Percentiles rank a stretch among this genome's conserved stretches.
Conservation (phyloP, 2,797 vertebrate genomes). For the Lepilemur septentrionalis region DNA sequence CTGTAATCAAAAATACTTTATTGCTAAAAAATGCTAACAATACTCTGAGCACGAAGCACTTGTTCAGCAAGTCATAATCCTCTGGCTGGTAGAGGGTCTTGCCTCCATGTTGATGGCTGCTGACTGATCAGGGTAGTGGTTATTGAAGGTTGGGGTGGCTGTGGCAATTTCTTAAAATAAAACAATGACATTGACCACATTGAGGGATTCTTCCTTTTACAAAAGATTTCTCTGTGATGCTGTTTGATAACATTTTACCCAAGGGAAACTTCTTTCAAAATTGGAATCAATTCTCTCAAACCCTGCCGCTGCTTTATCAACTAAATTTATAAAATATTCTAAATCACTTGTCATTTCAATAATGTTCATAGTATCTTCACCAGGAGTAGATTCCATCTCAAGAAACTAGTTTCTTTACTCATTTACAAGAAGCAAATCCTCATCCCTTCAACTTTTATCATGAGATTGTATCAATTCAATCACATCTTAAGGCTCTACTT, state of each 20-base stretch:
- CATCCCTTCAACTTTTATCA: not conserved
- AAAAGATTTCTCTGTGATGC: not conserved
- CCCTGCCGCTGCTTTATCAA: not conserved
- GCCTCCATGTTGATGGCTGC: not conserved
- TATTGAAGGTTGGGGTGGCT: not conserved
- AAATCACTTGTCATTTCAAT: not conserved
- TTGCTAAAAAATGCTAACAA: not conserved
- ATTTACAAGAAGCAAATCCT: not conserved
- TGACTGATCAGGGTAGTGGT: not conserved
- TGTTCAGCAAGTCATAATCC: not conserved
- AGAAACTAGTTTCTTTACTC: not conserved
- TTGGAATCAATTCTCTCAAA: not conserved
- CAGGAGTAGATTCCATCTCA: not conserved
- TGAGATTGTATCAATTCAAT: not conserved
- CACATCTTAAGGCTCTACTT: not conserved
- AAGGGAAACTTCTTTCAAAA: not conserved
- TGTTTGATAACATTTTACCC: not conserved
- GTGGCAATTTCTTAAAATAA: not conserved
- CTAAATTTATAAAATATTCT: not conserved
- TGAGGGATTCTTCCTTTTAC: not conserved
- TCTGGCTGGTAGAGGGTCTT: not conserved
- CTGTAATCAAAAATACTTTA: not conserved
- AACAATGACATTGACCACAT: not conserved
- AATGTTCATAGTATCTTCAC: not conserved
- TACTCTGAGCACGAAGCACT: not conserved